Percentiles rank a stretch among this genome's conserved stretches.
These are phyloP conservation scores for Chelonia mydas DNA, from an alignment of 2,797 vertebrate genomes.

Conservation along the genomic window DNA sequence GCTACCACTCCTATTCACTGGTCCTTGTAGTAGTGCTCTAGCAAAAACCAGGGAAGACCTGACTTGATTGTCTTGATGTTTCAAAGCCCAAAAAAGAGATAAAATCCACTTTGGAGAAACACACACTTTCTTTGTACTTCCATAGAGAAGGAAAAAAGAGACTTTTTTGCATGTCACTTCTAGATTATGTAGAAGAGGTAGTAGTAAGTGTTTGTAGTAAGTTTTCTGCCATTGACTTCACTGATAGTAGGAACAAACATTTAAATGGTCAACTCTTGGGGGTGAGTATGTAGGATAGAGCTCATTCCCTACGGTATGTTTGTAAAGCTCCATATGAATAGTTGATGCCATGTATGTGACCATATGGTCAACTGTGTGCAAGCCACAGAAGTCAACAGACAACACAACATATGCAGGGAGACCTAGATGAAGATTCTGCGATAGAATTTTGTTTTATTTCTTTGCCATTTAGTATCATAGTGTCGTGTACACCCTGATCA, in stretches of 20 bases:
- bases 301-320: background rate
- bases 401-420: no score
- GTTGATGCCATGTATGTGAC: background rate
- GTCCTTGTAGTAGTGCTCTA: background rate
- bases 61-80: background rate
- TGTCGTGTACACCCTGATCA: no score
- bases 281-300: background rate
- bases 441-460: no score
- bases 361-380: no score
- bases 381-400: no score
- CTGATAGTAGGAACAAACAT: background rate
- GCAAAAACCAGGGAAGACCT: background rate
- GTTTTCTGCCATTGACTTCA: background rate
- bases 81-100: background rate
- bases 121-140: no score
- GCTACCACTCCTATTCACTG: background rate
- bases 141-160: background rate
- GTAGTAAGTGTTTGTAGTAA: background rate
- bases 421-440: no score
- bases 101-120: background rate
- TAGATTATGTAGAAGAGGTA: background rate
- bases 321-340: background rate
- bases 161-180: background rate
- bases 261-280: background rate
- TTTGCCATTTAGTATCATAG: no score